Conservation (phyloP, 2,797 vertebrate species). For the Pitangus sulphuratus region DNA sequence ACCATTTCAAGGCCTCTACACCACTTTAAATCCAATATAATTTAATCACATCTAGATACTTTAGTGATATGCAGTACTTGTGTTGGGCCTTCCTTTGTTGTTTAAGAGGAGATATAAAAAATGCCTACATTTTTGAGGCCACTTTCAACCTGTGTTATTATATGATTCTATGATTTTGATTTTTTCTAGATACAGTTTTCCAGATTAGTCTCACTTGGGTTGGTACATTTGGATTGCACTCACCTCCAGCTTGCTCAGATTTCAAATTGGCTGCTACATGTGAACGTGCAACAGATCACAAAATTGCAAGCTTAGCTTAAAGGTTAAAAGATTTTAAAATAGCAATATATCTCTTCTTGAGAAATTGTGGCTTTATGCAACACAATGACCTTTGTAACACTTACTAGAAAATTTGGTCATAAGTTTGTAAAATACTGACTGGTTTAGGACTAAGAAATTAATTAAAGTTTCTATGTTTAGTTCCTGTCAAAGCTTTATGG, state of each 20-base stretch:
- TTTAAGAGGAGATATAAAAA: not conserved
- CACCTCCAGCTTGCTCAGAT: not conserved
- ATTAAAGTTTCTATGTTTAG: not conserved
- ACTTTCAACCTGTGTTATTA: not conserved
- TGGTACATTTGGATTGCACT: not conserved
- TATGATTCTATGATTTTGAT: not conserved
- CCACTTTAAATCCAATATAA: not conserved
- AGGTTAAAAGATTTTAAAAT: not conserved
- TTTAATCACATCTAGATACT: not conserved
- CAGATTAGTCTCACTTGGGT: not conserved
- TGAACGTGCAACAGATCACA: not conserved
- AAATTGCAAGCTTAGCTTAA: not conserved
- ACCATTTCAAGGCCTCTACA: not conserved
- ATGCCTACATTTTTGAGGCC: not conserved
- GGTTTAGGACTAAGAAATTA: not conserved
- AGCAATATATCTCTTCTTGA: not conserved
- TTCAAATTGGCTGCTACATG: not conserved
- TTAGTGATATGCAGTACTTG: not conserved
- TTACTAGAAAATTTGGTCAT: not conserved
- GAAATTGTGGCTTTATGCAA: not conserved
- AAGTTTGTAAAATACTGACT: not conserved
- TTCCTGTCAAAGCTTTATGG: not conserved
- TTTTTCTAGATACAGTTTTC: not conserved
- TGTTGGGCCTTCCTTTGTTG: too few relatives aligned
- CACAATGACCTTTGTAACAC: not conserved